phyloP scores from a whole-genome alignment of 2,797 vertebrate genomes.

The Peromyscus aztecus region DNA sequence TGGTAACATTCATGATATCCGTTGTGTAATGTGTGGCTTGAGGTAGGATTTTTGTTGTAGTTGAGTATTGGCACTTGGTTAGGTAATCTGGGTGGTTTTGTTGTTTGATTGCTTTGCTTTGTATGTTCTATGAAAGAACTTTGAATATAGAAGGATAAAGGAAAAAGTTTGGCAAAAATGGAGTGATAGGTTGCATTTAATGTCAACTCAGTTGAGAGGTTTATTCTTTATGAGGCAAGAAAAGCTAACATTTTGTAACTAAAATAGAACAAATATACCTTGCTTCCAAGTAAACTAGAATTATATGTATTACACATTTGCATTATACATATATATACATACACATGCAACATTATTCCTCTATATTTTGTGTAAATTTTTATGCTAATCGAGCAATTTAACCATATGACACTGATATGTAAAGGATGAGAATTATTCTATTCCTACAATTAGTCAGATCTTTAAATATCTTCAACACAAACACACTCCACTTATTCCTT shows the following conservation, averaged over 20 bases:
- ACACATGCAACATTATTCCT: neutral
- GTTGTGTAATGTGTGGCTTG: neutral
- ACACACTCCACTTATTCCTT: constrained; percentile 12
- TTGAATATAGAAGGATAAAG: neutral
- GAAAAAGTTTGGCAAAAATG: neutral
- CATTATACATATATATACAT: neutral
- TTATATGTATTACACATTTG: neutral
- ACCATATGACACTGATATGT: neutral
- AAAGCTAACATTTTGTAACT: neutral
- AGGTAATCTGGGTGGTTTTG: neutral
- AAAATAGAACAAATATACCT: neutral
- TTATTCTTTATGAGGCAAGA: neutral
- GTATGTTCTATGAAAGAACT: neutral
- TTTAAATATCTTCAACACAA: constrained; percentile 20
- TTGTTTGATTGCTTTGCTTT: neutral
- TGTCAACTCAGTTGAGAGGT: neutral
- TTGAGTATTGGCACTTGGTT: neutral
- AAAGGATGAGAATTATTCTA: neutral
- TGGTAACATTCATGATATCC: neutral
- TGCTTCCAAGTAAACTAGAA: neutral
- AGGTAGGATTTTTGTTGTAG: neutral
- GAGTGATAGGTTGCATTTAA: neutral
- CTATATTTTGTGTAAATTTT: neutral
- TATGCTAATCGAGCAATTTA: neutral
- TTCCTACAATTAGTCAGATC: constrained; percentile 29